phyloP scores from a whole-genome alignment of 2,888 invertebrate genomes.

The Cremastinae sp. region DNA sequence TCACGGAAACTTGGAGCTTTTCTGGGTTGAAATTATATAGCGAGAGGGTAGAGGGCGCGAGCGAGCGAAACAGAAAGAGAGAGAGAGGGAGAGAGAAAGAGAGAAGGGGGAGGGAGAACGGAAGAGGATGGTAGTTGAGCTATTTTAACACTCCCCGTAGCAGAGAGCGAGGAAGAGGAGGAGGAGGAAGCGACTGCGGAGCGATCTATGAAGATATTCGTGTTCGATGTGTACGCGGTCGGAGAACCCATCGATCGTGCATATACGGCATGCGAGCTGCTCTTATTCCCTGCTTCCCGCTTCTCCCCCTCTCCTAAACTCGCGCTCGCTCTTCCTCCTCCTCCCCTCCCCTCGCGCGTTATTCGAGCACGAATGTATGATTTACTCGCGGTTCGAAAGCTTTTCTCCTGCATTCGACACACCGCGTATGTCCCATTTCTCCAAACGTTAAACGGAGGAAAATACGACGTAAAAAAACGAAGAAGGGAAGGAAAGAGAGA shows the following conservation, averaged over 20 bases:
- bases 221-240: slow-evolving; percentile 25
- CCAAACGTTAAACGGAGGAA: slow-evolving; percentile 7
- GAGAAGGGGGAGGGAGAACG: no score
- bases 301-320: neutral
- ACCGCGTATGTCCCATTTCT: slow-evolving; percentile 27
- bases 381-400: slow-evolving; percentile 21
- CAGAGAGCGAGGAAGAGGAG: no score
- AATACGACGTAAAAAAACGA: slow-evolving; percentile 10
- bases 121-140: slow-evolving; percentile 19
- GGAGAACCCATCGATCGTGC: slow-evolving; percentile 49
- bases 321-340: neutral
- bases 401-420: slow-evolving; percentile 38
- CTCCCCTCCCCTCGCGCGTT: no score
- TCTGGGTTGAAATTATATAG: slow-evolving; percentile 45
- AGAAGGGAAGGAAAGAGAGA: no score
- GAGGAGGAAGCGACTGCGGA: neutral
- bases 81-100: no score
- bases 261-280: slow-evolving; percentile 50
- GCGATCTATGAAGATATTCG: slow-evolving; percentile 49
- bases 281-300: neutral
- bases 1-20: slow-evolving; percentile 27
- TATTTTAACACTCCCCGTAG: slow-evolving; percentile 41
- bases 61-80: neutral
- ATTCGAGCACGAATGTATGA: slow-evolving; percentile 7
- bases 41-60: neutral